A percentile compares a stretch with the other conserved stretches of the same genome.
Evolutionary conservation across 2,888 invertebrate species (phyloP).

Genomic region (Conus canariensis): DNA sequence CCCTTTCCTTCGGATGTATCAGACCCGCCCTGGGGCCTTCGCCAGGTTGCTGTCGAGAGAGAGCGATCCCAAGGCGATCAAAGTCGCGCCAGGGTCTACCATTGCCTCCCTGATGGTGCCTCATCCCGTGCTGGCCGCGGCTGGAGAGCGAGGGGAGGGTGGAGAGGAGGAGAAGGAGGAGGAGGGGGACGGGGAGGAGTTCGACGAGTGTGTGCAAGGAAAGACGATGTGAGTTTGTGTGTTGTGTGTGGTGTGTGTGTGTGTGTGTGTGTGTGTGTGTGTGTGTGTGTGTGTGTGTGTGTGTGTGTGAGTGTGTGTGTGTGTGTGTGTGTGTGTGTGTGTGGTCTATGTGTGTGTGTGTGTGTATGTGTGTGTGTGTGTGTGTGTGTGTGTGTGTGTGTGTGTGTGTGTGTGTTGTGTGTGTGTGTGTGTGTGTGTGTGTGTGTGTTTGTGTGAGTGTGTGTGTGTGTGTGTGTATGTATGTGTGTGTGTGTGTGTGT

Average conservation of each 20-base stretch:
- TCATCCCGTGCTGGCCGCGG: neutral
- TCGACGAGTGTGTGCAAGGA: constrained; percentile 20
- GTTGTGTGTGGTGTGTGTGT: neutral
- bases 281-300: neutral
- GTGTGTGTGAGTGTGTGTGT: neutral
- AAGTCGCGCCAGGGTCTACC: constrained; percentile 27
- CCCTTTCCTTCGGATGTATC: constrained; percentile 40
- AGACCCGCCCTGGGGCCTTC: constrained; percentile 41
- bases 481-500: neutral
- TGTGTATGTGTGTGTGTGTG: neutral
- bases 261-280: constrained; percentile 21
- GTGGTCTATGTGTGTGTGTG: constrained; percentile 4
- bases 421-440: neutral
- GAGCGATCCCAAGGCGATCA: neutral
- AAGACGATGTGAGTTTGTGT: constrained; percentile 30
- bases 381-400: neutral
- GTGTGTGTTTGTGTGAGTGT: constrained; percentile 17
- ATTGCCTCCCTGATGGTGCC: constrained; percentile 39
- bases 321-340: neutral
- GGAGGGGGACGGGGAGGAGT: neutral
- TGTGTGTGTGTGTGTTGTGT: neutral
- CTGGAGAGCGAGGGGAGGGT: neutral
- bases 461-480: neutral
- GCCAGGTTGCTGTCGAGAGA: constrained; percentile 34
- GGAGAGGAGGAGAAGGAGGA: neutral